Percentiles rank a stretch among this genome's conserved stretches.
These are phyloP conservation scores for Temnothorax curvispinosus DNA, from an alignment of 1,140 invertebrate genomes.

Conservation along the genomic window DNA sequence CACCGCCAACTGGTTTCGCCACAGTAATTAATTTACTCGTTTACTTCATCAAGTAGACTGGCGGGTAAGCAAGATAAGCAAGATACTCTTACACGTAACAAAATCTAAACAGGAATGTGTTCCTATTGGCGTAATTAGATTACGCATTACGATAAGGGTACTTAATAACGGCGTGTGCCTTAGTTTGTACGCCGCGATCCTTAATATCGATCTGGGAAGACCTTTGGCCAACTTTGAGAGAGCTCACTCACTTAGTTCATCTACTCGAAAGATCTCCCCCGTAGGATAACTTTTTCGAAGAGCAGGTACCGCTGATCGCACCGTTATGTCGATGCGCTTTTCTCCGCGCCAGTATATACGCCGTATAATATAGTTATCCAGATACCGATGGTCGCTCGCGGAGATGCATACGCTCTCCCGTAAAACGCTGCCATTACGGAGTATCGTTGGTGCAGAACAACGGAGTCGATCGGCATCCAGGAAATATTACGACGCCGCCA, in stretches of 20 bases:
- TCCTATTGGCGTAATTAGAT: slow-evolving; percentile 41
- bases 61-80: slow-evolving; percentile 23
- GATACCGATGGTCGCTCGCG: slow-evolving; percentile 52
- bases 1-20: slow-evolving; percentile 19
- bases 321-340: slow-evolving; percentile 80
- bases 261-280: slow-evolving; percentile 4
- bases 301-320: slow-evolving; percentile 79
- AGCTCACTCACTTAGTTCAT: slow-evolving; percentile 67
- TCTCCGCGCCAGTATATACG: slow-evolving; percentile 70
- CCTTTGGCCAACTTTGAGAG: slow-evolving; percentile 48
- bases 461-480: slow-evolving; percentile 63
- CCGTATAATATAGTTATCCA: slow-evolving; percentile 81
- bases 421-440: slow-evolving; percentile 68
- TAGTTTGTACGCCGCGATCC: neutral
- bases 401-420: slow-evolving; percentile 63
- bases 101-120: slow-evolving; percentile 31
- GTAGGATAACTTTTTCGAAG: slow-evolving; percentile 76
- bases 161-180: slow-evolving; percentile 43
- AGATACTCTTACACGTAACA: slow-evolving; percentile 17
- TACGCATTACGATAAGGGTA: slow-evolving; percentile 8
- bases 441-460: slow-evolving; percentile 70
- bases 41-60: slow-evolving; percentile 5
- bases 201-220: slow-evolving; percentile 54
- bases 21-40: slow-evolving; percentile 56
- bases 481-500: slow-evolving; percentile 60